Percentiles rank a stretch among this genome's conserved stretches.
Evolutionary conservation across 2,888 invertebrate species (phyloP).

Genomic region (Apamea sordens): DNA sequence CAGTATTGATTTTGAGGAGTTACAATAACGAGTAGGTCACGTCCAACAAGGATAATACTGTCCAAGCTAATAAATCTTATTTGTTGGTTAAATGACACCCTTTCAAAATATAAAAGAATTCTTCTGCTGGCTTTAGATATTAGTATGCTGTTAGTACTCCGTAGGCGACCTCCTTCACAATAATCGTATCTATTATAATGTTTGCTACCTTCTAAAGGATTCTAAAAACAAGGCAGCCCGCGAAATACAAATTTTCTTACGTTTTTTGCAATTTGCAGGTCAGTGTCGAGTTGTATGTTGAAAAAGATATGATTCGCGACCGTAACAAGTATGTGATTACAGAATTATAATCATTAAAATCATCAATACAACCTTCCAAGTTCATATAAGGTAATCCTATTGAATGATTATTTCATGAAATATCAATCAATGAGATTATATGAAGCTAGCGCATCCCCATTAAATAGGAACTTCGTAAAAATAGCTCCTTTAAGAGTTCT

Average conservation of each 20-base stretch:
- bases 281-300: not conserved
- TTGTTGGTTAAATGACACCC: not conserved
- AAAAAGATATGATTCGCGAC: not conserved
- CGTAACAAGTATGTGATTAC: not conserved
- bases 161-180: not conserved
- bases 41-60: not conserved
- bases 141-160: not conserved
- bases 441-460: not conserved
- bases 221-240: not conserved
- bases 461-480: conserved; percentile 3
- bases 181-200: not conserved
- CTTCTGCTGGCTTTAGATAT: not conserved
- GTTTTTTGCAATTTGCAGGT: not conserved
- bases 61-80: not conserved
- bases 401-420: not conserved
- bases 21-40: not conserved
- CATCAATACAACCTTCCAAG: not conserved
- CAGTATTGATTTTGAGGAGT: not conserved
- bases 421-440: not conserved
- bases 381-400: not conserved
- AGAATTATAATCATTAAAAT: not conserved
- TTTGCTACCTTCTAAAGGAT: conserved; percentile 11
- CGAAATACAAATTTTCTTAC: not conserved
- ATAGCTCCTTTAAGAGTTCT: not conserved
- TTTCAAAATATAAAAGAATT: not conserved